Evolutionary conservation across 2,888 invertebrate species (phyloP), one percentile per base, ranked within the genome.

Genomic region (Agrochola lychnidis): DNA sequence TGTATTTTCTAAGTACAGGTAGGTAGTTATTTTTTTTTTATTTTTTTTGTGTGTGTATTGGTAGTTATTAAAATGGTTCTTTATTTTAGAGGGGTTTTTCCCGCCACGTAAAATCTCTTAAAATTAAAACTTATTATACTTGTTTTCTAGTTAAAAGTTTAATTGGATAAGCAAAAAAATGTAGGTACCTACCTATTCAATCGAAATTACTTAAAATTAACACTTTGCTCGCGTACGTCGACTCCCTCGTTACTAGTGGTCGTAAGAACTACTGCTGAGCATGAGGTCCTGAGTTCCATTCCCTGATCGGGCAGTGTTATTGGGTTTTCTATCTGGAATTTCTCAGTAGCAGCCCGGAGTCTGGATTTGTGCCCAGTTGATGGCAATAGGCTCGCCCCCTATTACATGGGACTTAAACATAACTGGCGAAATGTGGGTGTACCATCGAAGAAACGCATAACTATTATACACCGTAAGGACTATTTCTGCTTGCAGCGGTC

Each of bases 51-150:
- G 12, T 22, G 0, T 1, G 0, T 16, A 1, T 16, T 42, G 0
- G 22, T 30, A 30, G 48, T 51, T 48, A 4, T 51, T 67, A 57
- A 77, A 48, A n/a, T 61, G 2, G 25, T 19, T 16, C 2, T 59
- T 76, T 16, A 22, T 19, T 57, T 57, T 19, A 9, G 14, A n/a
- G 9, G 16, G 40, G 19, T 4, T 48, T 78, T 78, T 22, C 16
- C 45, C 19, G 12, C 0, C 7, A n/a, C 40, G 67, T 76, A 76
- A 78, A 57, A 77, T 25, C 53, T 25, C 22, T n/a, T 12, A 12
- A 45, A 62, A 30, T 36, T 51, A 62, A 51, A 71, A 64, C 42
- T 14, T 9, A 70, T 48, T 48, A 10, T 14, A 42, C 9, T 48
- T 25, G 64, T 25, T 62, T n/a, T 22, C 2, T 42, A n/a, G 4